Evolutionary conservation across 1,140 invertebrate species (phyloP), one percentile per base, ranked within the genome.

Genomic region (Cataglyphis hispanica): DNA sequence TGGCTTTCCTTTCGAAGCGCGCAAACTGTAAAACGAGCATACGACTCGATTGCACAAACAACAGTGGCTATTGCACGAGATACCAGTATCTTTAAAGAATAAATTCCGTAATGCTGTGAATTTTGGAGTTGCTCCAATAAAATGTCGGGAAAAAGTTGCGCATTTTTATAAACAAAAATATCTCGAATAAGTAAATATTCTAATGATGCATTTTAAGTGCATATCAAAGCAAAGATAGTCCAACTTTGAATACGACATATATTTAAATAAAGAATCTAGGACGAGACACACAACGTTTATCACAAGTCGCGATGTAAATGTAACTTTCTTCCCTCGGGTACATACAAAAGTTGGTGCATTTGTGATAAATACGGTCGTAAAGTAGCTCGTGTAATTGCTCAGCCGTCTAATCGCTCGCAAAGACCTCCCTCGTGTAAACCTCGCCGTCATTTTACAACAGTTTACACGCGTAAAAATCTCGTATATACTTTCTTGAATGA

Each of bases 51-150:
- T 72, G 78, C 53, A 60, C 72, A 16, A 72, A 81, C 50, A 72
- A 66, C 16, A 25, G 11, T 27, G 25, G 66, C 43, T 11, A n/a
- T 70, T 81, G 67, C 46, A 81, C 53, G 67, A 31, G 22, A 74
- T 37, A 72, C 5, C 53, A 60, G 63, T 63, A 40, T 80, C 66
- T 25, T 67, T 58, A 53, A 80, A 63, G 10, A 80, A 80, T 80
- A 69, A 80, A 80, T 80, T 80, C n/a, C 16, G 40, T 53, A 27
- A 27, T 60, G 16, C 16, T 8, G 25, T 60, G 72, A 83, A 83
- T 83, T 81, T 72, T 72, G 53, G 19, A 69, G 5, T 19, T 22
- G 37, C 5, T 72, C 78, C 78, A 61, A 8, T 11, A 46, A 8
- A 43, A 46, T 19, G 53, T 19, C 50, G n/a, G 43, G 5, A 22